phyloP scores from a whole-genome alignment of 2,797 vertebrate species.

The Trachops cirrhosus region DNA sequence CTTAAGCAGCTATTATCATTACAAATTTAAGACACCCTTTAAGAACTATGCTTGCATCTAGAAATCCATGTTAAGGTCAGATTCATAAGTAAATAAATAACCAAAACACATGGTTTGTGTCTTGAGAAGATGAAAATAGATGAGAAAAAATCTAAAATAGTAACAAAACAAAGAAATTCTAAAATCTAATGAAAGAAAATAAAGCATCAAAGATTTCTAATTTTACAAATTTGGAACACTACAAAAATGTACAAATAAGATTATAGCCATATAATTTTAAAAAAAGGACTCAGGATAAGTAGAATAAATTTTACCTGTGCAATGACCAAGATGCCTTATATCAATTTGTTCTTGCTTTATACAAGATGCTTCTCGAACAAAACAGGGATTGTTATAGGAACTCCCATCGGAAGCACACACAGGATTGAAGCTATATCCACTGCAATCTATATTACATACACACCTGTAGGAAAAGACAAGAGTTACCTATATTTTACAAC shows the following conservation, averaged over 20 bases:
- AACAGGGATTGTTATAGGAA: constrained; percentile 96
- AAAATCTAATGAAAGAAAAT: constrained; percentile 27
- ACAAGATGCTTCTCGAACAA: constrained; percentile 95
- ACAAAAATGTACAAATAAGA: not conserved
- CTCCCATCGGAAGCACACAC: constrained; percentile 95
- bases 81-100: constrained; percentile 11
- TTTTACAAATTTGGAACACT: constrained; percentile 22
- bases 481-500: constrained; percentile 24
- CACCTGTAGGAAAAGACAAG: constrained; percentile 86
- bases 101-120: not conserved
- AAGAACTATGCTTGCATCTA: constrained; percentile 9
- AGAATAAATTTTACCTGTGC: constrained; percentile 85
- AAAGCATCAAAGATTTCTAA: not conserved
- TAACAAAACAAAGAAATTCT: not conserved
- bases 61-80: not conserved
- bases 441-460: constrained; percentile 98
- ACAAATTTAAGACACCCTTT: not conserved
- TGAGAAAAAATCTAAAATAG: not conserved
- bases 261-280: not conserved
- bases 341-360: constrained; percentile 97
- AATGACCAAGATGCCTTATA: constrained; percentile 94
- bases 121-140: constrained; percentile 34
- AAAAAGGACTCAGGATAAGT: not conserved
- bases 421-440: constrained; percentile 95
- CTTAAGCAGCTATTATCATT: constrained; percentile 6